phyloP scores from a whole-genome alignment of 2,113 vertebrate species.

The Crotophaga sulcirostris region DNA sequence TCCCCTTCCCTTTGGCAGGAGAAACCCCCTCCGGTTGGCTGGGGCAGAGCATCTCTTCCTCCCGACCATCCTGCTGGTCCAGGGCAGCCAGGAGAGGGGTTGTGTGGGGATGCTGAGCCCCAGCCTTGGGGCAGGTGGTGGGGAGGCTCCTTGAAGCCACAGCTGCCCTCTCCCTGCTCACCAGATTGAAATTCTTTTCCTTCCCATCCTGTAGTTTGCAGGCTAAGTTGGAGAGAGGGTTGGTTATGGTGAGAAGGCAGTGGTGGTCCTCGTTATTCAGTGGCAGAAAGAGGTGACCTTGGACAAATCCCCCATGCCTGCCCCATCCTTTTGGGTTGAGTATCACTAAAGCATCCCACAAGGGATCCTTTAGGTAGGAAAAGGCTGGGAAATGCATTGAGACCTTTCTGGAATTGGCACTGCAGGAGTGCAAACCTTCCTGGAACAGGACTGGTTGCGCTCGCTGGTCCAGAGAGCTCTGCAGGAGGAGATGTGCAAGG shows the following conservation, averaged over 20 bases:
- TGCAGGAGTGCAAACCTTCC: neutral
- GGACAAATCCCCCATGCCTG: neutral
- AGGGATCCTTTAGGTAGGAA: neutral
- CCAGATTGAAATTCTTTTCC: neutral
- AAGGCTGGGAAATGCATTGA: neutral
- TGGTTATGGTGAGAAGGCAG: neutral
- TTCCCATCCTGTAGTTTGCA: neutral
- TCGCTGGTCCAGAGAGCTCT: rapidly evolving
- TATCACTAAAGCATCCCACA: neutral
- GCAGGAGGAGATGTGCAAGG: neutral
- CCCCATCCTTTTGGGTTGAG: neutral
- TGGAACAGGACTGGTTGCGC: neutral
- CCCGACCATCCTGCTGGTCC: neutral
- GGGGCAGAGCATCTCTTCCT: neutral
- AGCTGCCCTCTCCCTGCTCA: neutral
- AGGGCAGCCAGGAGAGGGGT: neutral
- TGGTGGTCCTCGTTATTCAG: neutral
- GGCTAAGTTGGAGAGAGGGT: neutral
- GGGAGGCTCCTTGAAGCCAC: neutral
- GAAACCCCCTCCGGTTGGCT: neutral
- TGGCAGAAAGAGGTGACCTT: neutral
- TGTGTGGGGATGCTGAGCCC: neutral
- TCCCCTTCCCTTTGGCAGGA: neutral
- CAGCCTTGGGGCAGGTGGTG: neutral
- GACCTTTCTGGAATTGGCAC: slow-evolving; percentile 1